phyloP scores from a whole-genome alignment of 2,888 invertebrate species.

The Onchidella celtica region DNA sequence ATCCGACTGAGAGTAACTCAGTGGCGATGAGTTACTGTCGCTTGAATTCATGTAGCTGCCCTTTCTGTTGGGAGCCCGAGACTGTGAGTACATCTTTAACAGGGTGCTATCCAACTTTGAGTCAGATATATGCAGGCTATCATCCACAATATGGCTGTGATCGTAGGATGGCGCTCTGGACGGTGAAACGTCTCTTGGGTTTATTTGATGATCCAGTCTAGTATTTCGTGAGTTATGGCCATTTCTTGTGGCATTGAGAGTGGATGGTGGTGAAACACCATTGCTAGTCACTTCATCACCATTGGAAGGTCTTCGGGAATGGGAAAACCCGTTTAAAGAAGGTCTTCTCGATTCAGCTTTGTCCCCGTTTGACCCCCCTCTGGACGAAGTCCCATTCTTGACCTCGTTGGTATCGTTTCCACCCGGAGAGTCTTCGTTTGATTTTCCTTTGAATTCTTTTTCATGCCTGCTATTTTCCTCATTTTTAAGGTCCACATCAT shows the following conservation, averaged over 20 bases:
- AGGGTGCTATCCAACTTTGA: slow-evolving; percentile 33
- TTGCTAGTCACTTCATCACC: neutral
- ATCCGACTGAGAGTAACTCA: slow-evolving; percentile 7
- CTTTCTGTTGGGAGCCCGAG: neutral
- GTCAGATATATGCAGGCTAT: slow-evolving; percentile 19
- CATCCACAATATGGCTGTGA: slow-evolving; percentile 19
- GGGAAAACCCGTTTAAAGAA: neutral
- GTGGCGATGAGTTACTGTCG: neutral
- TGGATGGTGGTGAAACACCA: neutral
- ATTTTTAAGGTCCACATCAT: too few relatives aligned
- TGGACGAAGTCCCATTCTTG: neutral
- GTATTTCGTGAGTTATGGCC: too few relatives aligned
- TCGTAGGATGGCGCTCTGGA: too few relatives aligned
- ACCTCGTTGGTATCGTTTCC: neutral
- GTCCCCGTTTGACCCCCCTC: too few relatives aligned
- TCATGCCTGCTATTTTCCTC: neutral
- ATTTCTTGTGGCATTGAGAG: too few relatives aligned
- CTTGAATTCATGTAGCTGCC: neutral
- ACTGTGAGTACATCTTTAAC: slow-evolving; percentile 19
- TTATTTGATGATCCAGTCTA: too few relatives aligned
- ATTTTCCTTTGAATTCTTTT: neutral
- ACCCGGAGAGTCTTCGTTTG: neutral
- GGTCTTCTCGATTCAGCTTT: neutral
- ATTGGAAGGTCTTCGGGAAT: neutral
- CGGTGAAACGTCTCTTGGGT: too few relatives aligned